A percentile compares a stretch with the other conserved stretches of the same genome.
These are phyloP conservation scores for Bombus ignitus DNA, from an alignment of 1,140 invertebrate species.

Conservation along the genomic window DNA sequence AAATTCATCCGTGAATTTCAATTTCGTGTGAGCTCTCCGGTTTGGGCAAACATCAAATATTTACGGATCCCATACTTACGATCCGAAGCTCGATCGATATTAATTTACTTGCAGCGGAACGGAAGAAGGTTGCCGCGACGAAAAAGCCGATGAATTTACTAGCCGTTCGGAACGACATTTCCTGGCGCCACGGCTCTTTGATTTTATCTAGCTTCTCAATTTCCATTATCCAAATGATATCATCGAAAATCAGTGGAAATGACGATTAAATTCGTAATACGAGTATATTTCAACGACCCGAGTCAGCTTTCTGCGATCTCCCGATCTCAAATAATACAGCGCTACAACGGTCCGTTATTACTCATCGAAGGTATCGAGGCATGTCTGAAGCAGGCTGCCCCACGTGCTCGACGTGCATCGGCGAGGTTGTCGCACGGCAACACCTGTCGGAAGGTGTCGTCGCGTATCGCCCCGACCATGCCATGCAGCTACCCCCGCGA, in stretches of 20 bases:
- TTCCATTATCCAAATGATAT: neutral
- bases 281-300: too few species aligned
- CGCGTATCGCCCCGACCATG: neutral
- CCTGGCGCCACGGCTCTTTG: neutral
- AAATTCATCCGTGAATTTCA: slow-evolving; percentile 33
- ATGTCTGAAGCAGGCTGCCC: neutral
- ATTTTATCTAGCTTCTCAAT: neutral
- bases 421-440: neutral
- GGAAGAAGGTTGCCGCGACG: neutral
- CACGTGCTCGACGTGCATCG: slow-evolving; percentile 1
- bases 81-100: slow-evolving; percentile 22
- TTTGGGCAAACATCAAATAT: slow-evolving; percentile 25
- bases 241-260: neutral
- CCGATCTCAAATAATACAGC: too few species aligned
- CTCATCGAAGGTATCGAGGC: neutral
- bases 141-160: neutral
- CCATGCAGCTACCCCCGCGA: neutral
- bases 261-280: neutral
- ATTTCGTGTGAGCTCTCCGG: slow-evolving; percentile 2
- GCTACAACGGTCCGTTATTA: too few species aligned
- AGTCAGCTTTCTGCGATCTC: too few species aligned
- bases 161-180: neutral
- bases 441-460: slow-evolving; percentile 43
- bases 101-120: slow-evolving; percentile 7
- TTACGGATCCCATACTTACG: slow-evolving; percentile 17